phyloP scores from a whole-genome alignment of 2,888 invertebrate genomes.

The Polydrusus cervinus region DNA sequence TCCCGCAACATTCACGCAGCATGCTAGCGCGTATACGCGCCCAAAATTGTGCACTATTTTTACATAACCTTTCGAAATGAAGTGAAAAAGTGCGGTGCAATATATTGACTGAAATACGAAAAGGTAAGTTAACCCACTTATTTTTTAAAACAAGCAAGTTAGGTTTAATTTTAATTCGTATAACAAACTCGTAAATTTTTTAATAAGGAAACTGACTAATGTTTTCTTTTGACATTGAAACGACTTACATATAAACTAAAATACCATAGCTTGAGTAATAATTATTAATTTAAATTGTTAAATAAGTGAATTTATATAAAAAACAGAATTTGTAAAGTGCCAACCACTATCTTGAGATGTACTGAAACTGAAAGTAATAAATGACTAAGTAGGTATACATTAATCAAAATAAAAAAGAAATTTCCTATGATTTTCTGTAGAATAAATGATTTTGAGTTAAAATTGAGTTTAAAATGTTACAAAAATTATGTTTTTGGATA shows the following conservation, averaged over 20 bases:
- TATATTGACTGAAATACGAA: constrained; percentile 19
- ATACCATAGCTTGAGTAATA: neutral
- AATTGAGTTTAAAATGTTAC: no score
- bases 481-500: no score
- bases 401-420: no score
- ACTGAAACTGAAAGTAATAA: no score
- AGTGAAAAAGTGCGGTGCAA: constrained; percentile 28
- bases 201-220: neutral
- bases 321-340: no score
- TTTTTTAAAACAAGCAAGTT: neutral
- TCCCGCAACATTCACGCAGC: constrained; percentile 29
- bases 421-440: no score
- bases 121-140: constrained; percentile 14
- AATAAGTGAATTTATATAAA: neutral
- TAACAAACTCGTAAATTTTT: neutral
- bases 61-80: constrained; percentile 46
- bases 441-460: no score
- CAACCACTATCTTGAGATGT: no score
- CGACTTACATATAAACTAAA: constrained; percentile 30
- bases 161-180: no score
- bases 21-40: neutral
- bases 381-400: no score
- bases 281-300: neutral
- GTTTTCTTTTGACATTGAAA: constrained; percentile 37
- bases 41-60: constrained; percentile 25